A percentile compares a stretch with the other conserved stretches of the same genome.
These are phyloP conservation scores for Tichodroma muraria DNA, from an alignment of 2,113 vertebrate genomes.

Conservation along the genomic window DNA sequence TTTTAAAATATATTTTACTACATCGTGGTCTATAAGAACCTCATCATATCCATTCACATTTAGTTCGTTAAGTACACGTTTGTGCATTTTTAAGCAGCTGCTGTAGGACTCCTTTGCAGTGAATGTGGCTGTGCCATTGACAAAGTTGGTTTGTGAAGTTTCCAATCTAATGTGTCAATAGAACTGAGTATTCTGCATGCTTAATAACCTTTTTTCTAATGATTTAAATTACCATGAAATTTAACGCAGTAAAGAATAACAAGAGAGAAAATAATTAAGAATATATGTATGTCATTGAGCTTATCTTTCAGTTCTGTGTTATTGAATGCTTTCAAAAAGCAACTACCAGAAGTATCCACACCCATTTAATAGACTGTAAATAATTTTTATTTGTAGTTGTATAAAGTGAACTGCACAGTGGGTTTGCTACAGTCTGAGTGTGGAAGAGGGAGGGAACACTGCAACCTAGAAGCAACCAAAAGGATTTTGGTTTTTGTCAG, in stretches of 20 bases:
- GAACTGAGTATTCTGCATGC: neutral
- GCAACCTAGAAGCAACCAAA: constrained; percentile 38
- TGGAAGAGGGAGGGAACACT: neutral
- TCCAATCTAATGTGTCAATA: neutral
- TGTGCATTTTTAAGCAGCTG: neutral
- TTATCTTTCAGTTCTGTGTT: constrained; percentile 8
- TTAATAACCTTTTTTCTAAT: neutral
- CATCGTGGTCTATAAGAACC: neutral
- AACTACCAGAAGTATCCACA: neutral
- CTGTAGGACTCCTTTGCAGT: neutral
- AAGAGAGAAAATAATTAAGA: neutral
- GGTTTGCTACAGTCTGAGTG: constrained; percentile 22
- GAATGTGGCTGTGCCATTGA: neutral
- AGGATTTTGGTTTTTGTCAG: constrained; percentile 36
- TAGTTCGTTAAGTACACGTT: constrained; percentile 45
- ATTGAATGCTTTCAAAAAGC: constrained; percentile 7
- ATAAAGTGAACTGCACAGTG: neutral
- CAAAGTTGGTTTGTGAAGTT: neutral
- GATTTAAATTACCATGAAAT: neutral
- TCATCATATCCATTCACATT: constrained; percentile 15
- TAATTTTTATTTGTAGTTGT: constrained; percentile 34
- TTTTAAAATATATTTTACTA: constrained; percentile 48
- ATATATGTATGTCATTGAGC: neutral
- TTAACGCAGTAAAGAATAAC: neutral
- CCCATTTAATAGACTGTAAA: constrained; percentile 12